Conservation (phyloP, 2,888 invertebrate genomes). For the Synergus laeviventris region DNA sequence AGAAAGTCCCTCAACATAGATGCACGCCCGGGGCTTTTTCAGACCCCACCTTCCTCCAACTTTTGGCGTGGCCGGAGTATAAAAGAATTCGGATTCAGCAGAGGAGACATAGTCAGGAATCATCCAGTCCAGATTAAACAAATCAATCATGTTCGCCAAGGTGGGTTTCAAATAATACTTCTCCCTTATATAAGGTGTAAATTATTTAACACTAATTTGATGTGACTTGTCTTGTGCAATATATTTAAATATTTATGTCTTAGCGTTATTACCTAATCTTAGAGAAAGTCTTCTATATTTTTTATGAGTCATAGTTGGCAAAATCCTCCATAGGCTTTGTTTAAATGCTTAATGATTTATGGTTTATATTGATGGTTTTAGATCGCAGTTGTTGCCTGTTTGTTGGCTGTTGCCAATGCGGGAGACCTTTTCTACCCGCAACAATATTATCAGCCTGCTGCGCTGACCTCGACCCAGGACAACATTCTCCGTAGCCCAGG, state of each 20-base stretch:
- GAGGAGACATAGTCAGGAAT: slow-evolving; percentile 52
- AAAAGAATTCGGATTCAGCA: slow-evolving; percentile 61
- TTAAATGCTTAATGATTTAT: too few species aligned
- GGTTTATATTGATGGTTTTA: slow-evolving; percentile 47
- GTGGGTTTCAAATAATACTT: slow-evolving; percentile 43
- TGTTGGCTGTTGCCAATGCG: slow-evolving; percentile 67
- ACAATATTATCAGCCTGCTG: slow-evolving; percentile 46
- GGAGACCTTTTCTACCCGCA: slow-evolving; percentile 57
- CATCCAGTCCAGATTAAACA: slow-evolving; percentile 46
- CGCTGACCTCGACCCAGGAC: slow-evolving; percentile 69
- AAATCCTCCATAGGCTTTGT: too few species aligned
- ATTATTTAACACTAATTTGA: neutral
- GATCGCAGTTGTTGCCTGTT: slow-evolving; percentile 65
- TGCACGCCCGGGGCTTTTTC: slow-evolving; percentile 55
- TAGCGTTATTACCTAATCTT: too few species aligned
- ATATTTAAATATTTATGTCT: neutral
- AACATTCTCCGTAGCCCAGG: slow-evolving; percentile 78
- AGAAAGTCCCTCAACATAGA: slow-evolving; percentile 53
- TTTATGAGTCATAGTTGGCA: neutral
- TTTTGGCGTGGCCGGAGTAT: slow-evolving; percentile 58
- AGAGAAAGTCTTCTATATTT: too few species aligned
- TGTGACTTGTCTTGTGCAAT: neutral
- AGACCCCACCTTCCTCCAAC: slow-evolving; percentile 55
- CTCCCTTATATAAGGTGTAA: neutral
- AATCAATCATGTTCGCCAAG: slow-evolving; percentile 56